Base-by-base conservation (phyloP, 2,797 vertebrate genomes). In the Eleutherodactylus coqui region DNA sequence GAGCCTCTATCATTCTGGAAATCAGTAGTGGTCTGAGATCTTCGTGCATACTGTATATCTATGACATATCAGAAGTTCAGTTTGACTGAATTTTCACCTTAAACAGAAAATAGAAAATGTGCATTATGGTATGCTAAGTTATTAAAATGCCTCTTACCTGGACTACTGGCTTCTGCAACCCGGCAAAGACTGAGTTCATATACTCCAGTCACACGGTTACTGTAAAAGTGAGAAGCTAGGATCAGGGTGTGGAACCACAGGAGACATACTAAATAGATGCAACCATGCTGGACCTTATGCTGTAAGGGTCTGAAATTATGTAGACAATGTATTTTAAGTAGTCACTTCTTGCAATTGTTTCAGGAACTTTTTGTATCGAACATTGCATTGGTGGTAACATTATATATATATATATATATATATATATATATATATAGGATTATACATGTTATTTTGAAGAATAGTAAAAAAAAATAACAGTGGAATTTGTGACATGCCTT, bases 161-260 rank as follows among this genome's bases (percentile, higher is more conserved):
- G 98, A 92, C 98, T 99, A 87, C 98, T 98, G 0, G 96, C 96
- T 2, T 99, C 98, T 0, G 97, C 98, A 89, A 98, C 94, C 0
- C 96, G 95, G 90, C 98, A 98, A 53, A 99, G 96, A 87, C 96
- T 98, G 91, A 99, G 94, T 89, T 99, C 98, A 0, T 99, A 99
- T 51, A 99, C 96, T 51, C 98, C 98, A 0, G 98, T 99, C 89
- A 99, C 94, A 0, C 98, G 97, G 91, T 98, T 99, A 90, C 97
- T 99, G 87, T 0, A n/a, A 77, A 29, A 36, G 29, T 88, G 13
- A 45, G 13, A 79, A 67, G 11, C 14, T 13, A n/a, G 9, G 19
- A 24, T 70, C 38, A 70, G n/a, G 8, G 32, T 67, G 62, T 64
- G 29, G 14, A 32, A 6, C 7, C 29, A 36, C 16, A 67, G 32